A percentile compares a stretch with the other conserved stretches of the same genome.
phyloP scores from a whole-genome alignment of 2,797 vertebrate genomes.

The Anomalospiza imberbis region DNA sequence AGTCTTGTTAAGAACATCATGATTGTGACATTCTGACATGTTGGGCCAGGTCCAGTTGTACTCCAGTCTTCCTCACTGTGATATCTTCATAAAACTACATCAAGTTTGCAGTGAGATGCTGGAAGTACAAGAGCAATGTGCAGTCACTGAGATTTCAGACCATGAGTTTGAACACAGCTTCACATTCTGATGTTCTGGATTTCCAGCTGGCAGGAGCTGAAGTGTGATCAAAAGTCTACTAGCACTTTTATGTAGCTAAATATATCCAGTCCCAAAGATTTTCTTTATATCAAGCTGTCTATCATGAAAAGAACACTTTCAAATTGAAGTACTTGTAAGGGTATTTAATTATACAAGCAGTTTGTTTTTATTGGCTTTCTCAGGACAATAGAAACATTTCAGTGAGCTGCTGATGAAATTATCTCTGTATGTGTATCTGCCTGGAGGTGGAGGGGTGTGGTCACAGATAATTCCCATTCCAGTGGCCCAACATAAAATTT shows the following conservation, averaged over 20 bases:
- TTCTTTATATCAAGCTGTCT: slow-evolving; percentile 2
- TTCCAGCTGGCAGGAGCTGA: slow-evolving; percentile 46
- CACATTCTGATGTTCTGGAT: slow-evolving; percentile 1
- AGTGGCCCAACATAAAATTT: background rate
- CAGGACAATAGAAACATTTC: background rate
- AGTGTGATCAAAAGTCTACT: slow-evolving; percentile 47
- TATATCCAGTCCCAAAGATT: slow-evolving; percentile 32
- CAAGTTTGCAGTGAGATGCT: background rate
- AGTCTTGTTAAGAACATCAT: background rate
- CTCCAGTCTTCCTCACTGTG: background rate
- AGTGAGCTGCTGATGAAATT: background rate
- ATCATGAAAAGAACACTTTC: background rate
- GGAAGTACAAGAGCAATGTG: background rate
- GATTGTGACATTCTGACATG: background rate
- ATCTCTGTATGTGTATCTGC: background rate
- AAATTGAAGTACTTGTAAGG: background rate
- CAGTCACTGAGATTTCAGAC: background rate
- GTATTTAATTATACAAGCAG: background rate
- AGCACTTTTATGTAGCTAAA: slow-evolving; percentile 13
- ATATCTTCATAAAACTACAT: background rate
- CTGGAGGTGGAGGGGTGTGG: background rate
- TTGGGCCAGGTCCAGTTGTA: background rate
- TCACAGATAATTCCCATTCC: background rate
- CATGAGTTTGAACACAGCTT: background rate
- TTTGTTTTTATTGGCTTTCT: background rate